Evolutionary conservation across 1,140 invertebrate genomes (phyloP).

Genomic region (Vanessa atalanta): DNA sequence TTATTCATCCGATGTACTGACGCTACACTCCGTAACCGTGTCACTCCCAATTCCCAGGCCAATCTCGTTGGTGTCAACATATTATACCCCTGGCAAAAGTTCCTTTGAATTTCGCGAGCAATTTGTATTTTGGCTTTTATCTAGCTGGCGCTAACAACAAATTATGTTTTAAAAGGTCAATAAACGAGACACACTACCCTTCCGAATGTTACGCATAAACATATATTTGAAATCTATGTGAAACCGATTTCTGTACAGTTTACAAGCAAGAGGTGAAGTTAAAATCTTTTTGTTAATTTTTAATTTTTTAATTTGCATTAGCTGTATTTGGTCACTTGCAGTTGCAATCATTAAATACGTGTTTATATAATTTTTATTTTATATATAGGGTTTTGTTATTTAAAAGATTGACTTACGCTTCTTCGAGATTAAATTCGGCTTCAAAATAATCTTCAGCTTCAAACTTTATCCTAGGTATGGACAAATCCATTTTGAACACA

Average conservation of each 20-base stretch:
- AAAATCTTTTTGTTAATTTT: no score
- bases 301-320: no score
- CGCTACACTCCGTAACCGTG: slow-evolving; percentile 12
- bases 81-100: slow-evolving; percentile 24
- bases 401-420: slow-evolving; percentile 48
- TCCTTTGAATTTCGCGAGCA: slow-evolving; percentile 13
- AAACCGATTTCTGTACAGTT: no score
- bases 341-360: background rate
- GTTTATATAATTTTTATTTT: background rate
- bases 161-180: slow-evolving; percentile 18
- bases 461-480: slow-evolving; percentile 62
- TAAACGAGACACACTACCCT: background rate
- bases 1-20: background rate
- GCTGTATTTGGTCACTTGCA: no score
- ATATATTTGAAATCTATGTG: no score
- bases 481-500: slow-evolving; percentile 61
- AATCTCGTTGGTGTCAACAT: slow-evolving; percentile 34
- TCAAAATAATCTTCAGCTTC: slow-evolving; percentile 56
- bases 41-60: slow-evolving; percentile 40
- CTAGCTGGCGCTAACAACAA: slow-evolving; percentile 13
- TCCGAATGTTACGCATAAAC: background rate
- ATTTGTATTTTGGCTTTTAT: slow-evolving; percentile 11
- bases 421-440: slow-evolving; percentile 54
- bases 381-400: background rate
- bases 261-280: no score